Percentiles rank a stretch among this genome's conserved stretches.
These are phyloP conservation scores for Lathamus discolor DNA, from an alignment of 2,113 vertebrate species.

Conservation along the genomic window DNA sequence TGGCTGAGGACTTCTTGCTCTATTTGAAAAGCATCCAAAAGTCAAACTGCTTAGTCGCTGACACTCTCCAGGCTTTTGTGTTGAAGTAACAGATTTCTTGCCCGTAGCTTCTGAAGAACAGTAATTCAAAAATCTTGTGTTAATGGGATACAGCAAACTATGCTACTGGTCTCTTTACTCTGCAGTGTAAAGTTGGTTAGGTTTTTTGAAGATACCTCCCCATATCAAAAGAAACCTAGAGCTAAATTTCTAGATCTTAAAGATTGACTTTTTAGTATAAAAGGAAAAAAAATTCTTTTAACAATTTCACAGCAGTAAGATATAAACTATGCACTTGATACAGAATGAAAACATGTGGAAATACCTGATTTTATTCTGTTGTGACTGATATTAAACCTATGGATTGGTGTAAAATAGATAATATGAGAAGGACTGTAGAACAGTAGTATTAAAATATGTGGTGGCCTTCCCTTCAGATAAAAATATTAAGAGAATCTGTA, in stretches of 20 bases:
- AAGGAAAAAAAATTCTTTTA: not conserved
- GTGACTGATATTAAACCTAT: not conserved
- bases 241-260: not conserved
- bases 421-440: not conserved
- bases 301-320: not conserved
- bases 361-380: not conserved
- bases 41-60: slow-evolving; percentile 91
- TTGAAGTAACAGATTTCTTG: slow-evolving; percentile 65
- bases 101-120: slow-evolving; percentile 76
- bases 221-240: not conserved
- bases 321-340: not conserved
- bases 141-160: not conserved
- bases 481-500: not conserved
- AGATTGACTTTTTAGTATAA: not conserved
- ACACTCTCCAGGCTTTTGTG: slow-evolving; percentile 81
- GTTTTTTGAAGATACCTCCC: not conserved
- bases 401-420: not conserved
- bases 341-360: not conserved
- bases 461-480: not conserved
- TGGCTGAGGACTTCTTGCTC: slow-evolving; percentile 86
- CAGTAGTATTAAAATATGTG: not conserved
- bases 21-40: slow-evolving; percentile 92
- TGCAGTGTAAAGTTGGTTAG: not conserved
- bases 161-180: not conserved
- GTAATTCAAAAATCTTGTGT: slow-evolving; percentile 27